These are phyloP conservation scores for Hypselothyrea guttata DNA, from an alignment of 2,888 invertebrate species.

Conservation along the genomic window DNA sequence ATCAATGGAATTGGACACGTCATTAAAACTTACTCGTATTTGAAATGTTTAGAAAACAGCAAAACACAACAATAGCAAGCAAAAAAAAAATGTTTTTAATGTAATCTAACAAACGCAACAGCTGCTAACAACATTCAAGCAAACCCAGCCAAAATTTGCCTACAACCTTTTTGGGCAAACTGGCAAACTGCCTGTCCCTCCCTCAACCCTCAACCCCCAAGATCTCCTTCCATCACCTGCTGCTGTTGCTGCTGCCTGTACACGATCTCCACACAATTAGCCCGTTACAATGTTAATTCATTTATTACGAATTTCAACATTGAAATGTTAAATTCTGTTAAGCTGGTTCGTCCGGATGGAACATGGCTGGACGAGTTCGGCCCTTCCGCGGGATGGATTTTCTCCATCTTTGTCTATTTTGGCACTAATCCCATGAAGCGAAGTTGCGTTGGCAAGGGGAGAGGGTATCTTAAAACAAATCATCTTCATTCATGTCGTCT, in stretches of 20 bases:
- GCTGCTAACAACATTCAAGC: constrained; percentile 15
- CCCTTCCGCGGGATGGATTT: constrained; percentile 35
- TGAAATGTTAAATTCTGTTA: constrained; percentile 56
- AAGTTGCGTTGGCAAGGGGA: background rate
- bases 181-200: no score
- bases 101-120: constrained; percentile 3
- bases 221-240: background rate
- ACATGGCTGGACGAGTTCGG: constrained; percentile 10
- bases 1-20: constrained; percentile 57
- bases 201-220: background rate
- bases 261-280: constrained; percentile 23
- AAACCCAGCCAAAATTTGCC: constrained; percentile 44
- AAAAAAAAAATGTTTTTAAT: no score
- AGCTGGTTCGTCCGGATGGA: constrained; percentile 37
- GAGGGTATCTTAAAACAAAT: constrained; percentile 29
- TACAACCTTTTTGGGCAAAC: constrained; percentile 42
- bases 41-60: constrained; percentile 50
- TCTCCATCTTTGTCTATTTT: constrained; percentile 12
- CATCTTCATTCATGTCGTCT: constrained; percentile 70
- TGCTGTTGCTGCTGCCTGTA: background rate
- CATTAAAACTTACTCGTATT: constrained; percentile 55
- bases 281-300: constrained; percentile 71
- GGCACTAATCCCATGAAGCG: background rate
- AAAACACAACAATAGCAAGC: constrained; percentile 4
- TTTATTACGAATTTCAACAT: constrained; percentile 72